Conservation (phyloP, 2,113 vertebrate species). For the Notiomystis cincta region DNA sequence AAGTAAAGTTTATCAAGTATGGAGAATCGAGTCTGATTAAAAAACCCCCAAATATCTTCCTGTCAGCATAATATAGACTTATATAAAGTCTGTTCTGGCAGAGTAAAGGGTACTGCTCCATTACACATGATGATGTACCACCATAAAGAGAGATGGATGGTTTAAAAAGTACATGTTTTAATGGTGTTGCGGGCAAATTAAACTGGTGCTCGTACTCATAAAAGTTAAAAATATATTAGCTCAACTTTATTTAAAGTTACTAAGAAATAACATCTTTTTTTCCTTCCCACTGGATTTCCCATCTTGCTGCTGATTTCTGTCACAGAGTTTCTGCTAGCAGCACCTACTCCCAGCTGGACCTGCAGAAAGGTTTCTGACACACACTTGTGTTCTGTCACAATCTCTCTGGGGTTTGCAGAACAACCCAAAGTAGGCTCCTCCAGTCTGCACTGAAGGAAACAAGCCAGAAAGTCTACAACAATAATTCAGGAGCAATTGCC, state of each 20-base stretch:
- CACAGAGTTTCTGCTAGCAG: neutral
- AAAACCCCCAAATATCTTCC: neutral
- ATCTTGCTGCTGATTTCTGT: neutral
- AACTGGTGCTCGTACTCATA: neutral
- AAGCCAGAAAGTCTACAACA: neutral
- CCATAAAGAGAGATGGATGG: neutral
- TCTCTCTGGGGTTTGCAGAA: neutral
- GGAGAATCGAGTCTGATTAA: neutral
- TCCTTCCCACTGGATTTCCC: neutral
- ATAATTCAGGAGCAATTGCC: neutral
- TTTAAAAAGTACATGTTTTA: neutral
- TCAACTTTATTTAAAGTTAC: neutral
- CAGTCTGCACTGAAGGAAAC: neutral
- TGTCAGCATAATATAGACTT: neutral
- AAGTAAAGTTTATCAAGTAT: neutral
- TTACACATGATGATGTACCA: neutral
- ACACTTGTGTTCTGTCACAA: neutral
- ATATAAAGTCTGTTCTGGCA: neutral
- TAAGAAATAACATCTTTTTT: neutral
- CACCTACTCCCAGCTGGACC: neutral
- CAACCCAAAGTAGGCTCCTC: fast-evolving
- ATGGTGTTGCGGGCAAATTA: neutral
- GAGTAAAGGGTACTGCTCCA: neutral
- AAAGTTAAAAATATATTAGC: neutral
- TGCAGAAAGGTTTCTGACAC: neutral